These are phyloP conservation scores for Synanthedon tipuliformis DNA, from an alignment of 2,888 invertebrate genomes.

Conservation along the genomic window DNA sequence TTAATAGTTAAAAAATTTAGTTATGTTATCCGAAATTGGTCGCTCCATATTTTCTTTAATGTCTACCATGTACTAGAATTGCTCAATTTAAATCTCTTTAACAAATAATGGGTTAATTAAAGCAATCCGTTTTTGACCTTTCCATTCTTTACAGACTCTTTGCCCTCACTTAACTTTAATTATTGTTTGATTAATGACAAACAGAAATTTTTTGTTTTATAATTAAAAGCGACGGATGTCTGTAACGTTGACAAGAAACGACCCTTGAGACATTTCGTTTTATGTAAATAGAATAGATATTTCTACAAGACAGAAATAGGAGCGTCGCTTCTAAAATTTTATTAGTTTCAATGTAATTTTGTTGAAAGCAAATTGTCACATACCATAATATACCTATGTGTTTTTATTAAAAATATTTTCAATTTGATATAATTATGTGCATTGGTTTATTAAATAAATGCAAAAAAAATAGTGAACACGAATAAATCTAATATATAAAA, in stretches of 20 bases:
- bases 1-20: too few relatives aligned
- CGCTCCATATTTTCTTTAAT: too few relatives aligned
- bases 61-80: neutral
- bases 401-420: too few relatives aligned
- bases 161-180: constrained; percentile 2
- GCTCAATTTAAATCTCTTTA: neutral
- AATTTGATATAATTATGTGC: too few relatives aligned
- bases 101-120: neutral
- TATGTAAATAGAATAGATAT: neutral
- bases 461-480: too few relatives aligned
- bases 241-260: neutral
- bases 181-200: constrained; percentile 8
- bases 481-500: too few relatives aligned
- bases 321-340: neutral
- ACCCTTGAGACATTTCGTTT: constrained; percentile 1
- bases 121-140: neutral
- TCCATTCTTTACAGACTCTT: neutral
- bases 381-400: too few relatives aligned
- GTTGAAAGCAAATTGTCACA: too few relatives aligned
- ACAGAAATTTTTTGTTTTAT: constrained; percentile 5
- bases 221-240: constrained; percentile 5
- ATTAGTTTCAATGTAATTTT: neutral
- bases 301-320: neutral
- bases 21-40: too few relatives aligned
- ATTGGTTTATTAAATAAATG: too few relatives aligned